Evolutionary conservation across 2,113 vertebrate genomes (phyloP), one percentile per base, ranked within the genome.

Genomic region (Agelaius tricolor): DNA sequence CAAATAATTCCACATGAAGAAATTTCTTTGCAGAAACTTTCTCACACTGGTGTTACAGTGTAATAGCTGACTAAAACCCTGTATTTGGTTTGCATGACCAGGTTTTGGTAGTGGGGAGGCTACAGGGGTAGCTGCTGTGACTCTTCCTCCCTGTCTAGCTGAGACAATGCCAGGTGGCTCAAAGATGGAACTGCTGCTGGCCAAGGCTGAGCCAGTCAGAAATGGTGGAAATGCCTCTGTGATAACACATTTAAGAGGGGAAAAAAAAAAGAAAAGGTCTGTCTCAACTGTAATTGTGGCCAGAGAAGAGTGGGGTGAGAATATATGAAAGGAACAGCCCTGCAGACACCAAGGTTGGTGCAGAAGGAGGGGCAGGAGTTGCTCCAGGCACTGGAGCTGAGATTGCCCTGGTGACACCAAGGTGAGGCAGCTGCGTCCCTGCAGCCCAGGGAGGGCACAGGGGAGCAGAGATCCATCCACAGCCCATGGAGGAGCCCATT

Each of bases 251-350:
- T 41, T 23, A 41, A 49, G 44, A 11, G 68, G 8, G 8, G 17
- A 30, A 20, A 30, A 44, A 44, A 20, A 51, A 47, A 23, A 24
- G 1, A 12, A 9, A 31, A 68, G 1, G 3, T 24, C 15, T 71
- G 44, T 2, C 7, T 43, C 44, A 51, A 12, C 4, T 28, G 19
- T 15, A 62, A 26, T 10, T 30, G 13, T 20, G 31, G 31, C 20
- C 31, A 61, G 46, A 51, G 15, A 24, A 31, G 20, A 31, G 57
- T 0, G 0, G 37, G 55, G 10, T 30, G 67, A 61, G 24, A 5
- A 52, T 0, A 2, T 2, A 7, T 51, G 44, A 13, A 26, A 43
- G 31, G 26, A 83, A 0, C 15, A 62, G 24, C 37, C 2, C 37
- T 43, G 37, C 31, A 51, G 5, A 3, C 55, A 12, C 5, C 46